A percentile compares a stretch with the other conserved stretches of the same genome.
These are phyloP conservation scores for Ptiloglossa arizonensis DNA, from an alignment of 1,140 invertebrate genomes.

Conservation along the genomic window DNA sequence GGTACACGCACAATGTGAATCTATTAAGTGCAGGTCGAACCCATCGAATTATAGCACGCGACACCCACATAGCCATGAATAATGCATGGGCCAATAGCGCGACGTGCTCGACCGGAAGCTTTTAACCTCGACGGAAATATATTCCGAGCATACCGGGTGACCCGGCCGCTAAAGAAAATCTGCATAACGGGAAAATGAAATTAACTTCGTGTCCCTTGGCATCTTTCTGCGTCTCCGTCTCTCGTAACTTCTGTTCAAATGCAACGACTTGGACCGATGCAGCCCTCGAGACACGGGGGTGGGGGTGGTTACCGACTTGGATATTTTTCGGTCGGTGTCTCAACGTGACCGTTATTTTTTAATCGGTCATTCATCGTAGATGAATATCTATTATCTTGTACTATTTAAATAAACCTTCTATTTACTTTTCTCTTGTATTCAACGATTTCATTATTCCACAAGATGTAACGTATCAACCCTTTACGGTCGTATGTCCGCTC, in stretches of 20 bases:
- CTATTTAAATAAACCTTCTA: too few species aligned
- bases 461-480: too few species aligned
- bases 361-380: too few species aligned
- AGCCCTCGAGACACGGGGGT: too few species aligned
- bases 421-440: too few species aligned
- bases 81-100: conserved; percentile 33
- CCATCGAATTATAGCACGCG: conserved; percentile 46
- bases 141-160: not conserved
- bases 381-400: too few species aligned
- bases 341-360: not conserved
- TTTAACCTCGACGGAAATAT: conserved; percentile 36
- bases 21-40: conserved; percentile 29
- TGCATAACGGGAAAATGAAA: conserved; percentile 25
- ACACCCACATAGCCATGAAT: conserved; percentile 28
- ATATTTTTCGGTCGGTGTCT: too few species aligned
- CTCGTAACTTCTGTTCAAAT: too few species aligned
- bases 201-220: conserved; percentile 8
- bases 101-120: conserved; percentile 36
- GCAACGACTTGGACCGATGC: too few species aligned
- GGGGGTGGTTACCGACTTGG: too few species aligned
- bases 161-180: not conserved
- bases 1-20: conserved; percentile 31
- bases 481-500: too few species aligned
- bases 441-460: too few species aligned
- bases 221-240: not conserved